phyloP scores from a whole-genome alignment of 1,140 invertebrate species.

The Episyrphus balteatus region DNA sequence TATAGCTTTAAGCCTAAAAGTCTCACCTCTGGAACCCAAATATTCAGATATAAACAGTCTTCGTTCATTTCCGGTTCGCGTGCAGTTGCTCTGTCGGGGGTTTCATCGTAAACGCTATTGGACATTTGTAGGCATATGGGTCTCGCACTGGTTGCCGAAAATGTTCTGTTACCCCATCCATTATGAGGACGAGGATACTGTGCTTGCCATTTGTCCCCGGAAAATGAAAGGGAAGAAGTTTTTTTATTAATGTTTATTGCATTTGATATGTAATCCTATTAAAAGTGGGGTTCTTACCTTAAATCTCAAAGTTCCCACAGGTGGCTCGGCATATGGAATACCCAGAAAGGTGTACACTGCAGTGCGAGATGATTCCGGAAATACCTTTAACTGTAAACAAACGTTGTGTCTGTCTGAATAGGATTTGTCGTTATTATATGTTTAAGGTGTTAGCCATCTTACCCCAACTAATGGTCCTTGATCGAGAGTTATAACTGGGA shows the following conservation, averaged over 20 bases:
- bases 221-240: neutral
- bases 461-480: constrained; percentile 28
- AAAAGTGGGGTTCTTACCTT: too few relatives aligned
- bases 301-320: constrained; percentile 48
- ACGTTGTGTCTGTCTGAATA: neutral
- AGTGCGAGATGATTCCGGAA: constrained; percentile 36
- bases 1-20: neutral
- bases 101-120: constrained; percentile 33
- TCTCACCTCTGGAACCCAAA: constrained; percentile 44
- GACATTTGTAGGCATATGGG: constrained; percentile 42
- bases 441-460: constrained; percentile 1
- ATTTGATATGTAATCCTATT: constrained; percentile 1
- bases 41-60: constrained; percentile 44
- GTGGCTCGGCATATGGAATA: constrained; percentile 55
- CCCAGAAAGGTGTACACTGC: constrained; percentile 52
- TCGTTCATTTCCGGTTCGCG: constrained; percentile 29
- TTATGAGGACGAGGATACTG: constrained; percentile 39
- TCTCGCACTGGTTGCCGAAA: constrained; percentile 37
- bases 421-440: neutral
- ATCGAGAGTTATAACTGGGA: constrained; percentile 8
- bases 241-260: neutral
- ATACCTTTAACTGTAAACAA: constrained; percentile 35
- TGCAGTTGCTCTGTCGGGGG: constrained; percentile 12
- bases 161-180: constrained; percentile 38
- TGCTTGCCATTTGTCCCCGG: too few relatives aligned